phyloP scores from a whole-genome alignment of 2,888 invertebrate genomes.

The Dugesia japonica region DNA sequence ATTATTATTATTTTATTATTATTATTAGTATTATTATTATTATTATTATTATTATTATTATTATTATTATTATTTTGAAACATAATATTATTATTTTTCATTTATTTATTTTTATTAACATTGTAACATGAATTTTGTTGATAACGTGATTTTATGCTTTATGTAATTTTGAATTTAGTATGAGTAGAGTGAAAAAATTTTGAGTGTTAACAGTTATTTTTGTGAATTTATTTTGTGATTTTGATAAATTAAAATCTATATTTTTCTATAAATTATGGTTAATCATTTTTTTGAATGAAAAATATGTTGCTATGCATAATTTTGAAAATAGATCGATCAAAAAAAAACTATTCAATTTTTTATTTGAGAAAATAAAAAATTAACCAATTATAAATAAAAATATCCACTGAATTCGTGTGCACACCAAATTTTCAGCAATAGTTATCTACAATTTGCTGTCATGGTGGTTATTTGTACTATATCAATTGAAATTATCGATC shows the following conservation, averaged over 20 bases:
- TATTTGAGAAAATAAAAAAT: too few species aligned
- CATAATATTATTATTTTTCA: neutral
- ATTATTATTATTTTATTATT: neutral
- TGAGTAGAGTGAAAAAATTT: conserved; percentile 1
- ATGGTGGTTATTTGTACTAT: too few species aligned
- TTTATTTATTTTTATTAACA: neutral
- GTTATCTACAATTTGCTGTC: too few species aligned
- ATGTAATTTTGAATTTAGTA: neutral
- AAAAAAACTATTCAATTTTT: too few species aligned
- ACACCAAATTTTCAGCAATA: too few species aligned
- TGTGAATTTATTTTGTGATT: conserved; percentile 15
- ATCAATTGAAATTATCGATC: too few species aligned
- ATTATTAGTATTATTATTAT: neutral
- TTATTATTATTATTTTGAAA: neutral
- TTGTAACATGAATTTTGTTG: too few species aligned
- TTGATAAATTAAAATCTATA: conserved; percentile 15
- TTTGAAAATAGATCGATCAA: neutral
- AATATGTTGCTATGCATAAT: neutral
- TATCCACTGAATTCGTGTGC: too few species aligned
- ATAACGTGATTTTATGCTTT: too few species aligned
- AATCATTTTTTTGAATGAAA: neutral
- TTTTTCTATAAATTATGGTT: neutral
- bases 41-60: neutral
- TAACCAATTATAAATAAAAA: too few species aligned
- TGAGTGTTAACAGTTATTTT: neutral